These are phyloP conservation scores for Morelia viridis DNA, from an alignment of 2,797 vertebrate genomes.

Conservation along the genomic window DNA sequence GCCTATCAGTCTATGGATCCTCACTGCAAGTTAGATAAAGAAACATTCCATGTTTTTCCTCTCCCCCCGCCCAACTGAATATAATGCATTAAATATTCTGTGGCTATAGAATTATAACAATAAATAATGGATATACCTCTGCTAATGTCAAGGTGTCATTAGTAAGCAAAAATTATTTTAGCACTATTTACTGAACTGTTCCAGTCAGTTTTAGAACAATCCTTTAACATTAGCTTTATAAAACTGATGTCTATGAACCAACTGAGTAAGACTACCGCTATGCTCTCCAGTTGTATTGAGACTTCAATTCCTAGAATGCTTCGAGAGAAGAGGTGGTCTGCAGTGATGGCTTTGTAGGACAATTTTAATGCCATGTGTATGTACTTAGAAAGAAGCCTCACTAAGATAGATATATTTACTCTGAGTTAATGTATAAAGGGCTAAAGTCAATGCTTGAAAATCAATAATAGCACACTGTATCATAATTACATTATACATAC, in stretches of 20 bases:
- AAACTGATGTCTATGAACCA: neutral
- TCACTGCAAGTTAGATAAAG: too few relatives aligned
- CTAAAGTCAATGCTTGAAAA: neutral
- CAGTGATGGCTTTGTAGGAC: neutral
- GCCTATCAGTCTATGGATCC: too few relatives aligned
- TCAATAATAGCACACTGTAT: neutral
- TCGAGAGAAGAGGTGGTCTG: neutral
- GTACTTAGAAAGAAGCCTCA: neutral
- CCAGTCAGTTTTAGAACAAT: neutral
- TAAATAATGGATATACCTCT: neutral
- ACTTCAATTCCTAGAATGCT: neutral
- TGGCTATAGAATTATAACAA: neutral
- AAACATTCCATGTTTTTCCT: too few relatives aligned
- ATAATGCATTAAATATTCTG: too few relatives aligned
- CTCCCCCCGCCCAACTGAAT: too few relatives aligned
- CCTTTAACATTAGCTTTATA: neutral
- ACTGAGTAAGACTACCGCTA: neutral
- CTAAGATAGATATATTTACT: neutral
- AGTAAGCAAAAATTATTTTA: neutral
- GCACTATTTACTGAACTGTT: neutral
- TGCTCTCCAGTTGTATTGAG: neutral
- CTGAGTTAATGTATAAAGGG: neutral
- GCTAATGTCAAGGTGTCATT: neutral
- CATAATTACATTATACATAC: neutral
- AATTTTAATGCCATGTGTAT: neutral